Evolutionary conservation across 2,888 invertebrate species (phyloP).

Genomic region (Choristoneura rosaceana): DNA sequence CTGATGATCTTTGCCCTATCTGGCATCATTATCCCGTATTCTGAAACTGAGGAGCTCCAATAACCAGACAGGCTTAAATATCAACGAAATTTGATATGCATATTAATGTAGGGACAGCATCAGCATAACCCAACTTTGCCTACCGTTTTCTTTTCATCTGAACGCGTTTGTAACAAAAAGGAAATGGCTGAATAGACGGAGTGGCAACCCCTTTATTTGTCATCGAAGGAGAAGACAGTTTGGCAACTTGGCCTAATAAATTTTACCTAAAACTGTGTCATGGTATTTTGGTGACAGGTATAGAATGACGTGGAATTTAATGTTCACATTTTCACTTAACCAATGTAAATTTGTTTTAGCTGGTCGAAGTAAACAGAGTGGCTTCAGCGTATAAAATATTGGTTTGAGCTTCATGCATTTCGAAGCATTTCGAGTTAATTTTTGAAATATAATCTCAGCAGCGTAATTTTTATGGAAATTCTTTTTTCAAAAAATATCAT

Average conservation of each 20-base stretch:
- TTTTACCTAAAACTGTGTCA: conserved; percentile 4
- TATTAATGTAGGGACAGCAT: conserved; percentile 25
- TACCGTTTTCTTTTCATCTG: conserved; percentile 3
- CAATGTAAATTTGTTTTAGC: too few species aligned
- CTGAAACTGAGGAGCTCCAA: conserved; percentile 8
- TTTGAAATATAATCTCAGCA: too few species aligned
- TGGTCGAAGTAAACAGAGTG: too few species aligned
- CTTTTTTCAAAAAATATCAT: too few species aligned
- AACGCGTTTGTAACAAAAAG: conserved; percentile 24
- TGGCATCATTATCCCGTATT: conserved; percentile 23
- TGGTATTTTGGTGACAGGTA: neutral
- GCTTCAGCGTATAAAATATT: too few species aligned
- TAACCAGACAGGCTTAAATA: conserved; percentile 15
- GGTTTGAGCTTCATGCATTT: too few species aligned
- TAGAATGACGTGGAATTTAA: neutral
- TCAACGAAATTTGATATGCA: conserved; percentile 20
- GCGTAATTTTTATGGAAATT: too few species aligned
- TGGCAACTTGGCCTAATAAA: conserved; percentile 1
- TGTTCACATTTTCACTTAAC: too few species aligned
- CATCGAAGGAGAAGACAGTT: conserved; percentile 14
- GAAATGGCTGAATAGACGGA: conserved; percentile 19
- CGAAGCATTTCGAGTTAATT: too few species aligned
- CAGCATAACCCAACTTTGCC: conserved; percentile 27
- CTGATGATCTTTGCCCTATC: conserved; percentile 36
- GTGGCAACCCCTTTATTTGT: conserved; percentile 29